phyloP scores from a whole-genome alignment of 2,797 vertebrate genomes.

The Notolabrus celidotus region DNA sequence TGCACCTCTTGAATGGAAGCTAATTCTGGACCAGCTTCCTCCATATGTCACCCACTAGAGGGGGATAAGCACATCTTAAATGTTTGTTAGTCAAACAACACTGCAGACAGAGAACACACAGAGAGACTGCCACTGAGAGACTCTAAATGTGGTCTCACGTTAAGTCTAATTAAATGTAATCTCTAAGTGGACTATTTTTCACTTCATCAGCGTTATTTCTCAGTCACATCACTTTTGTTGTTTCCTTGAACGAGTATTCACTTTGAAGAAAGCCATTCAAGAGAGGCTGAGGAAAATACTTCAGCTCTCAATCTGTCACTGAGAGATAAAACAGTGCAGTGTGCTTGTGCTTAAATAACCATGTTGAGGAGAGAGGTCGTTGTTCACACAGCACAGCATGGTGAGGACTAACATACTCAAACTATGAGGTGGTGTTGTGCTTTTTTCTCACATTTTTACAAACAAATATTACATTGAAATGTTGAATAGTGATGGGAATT shows the following conservation, averaged over 20 bases:
- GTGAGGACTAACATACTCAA: neutral
- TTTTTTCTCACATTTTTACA: no score
- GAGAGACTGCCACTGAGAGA: neutral
- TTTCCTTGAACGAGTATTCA: slow-evolving; percentile 18
- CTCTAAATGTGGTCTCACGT: neutral
- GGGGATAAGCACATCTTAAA: slow-evolving; percentile 75
- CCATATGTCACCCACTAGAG: slow-evolving; percentile 77
- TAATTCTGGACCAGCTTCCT: slow-evolving; percentile 46
- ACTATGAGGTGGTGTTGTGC: no score
- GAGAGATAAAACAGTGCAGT: neutral
- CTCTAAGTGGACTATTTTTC: slow-evolving; percentile 1
- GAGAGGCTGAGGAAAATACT: slow-evolving; percentile 22
- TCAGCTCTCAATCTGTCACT: slow-evolving; percentile 30
- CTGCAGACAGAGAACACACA: slow-evolving; percentile 4
- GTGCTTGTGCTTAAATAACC: neutral
- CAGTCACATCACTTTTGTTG: slow-evolving; percentile 39
- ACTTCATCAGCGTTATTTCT: slow-evolving; percentile 11
- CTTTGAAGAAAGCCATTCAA: slow-evolving; percentile 18
- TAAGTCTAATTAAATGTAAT: neutral
- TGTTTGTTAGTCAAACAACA: slow-evolving; percentile 47
- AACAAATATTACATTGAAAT: no score
- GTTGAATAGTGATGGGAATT: no score
- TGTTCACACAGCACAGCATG: neutral
- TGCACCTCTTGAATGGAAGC: slow-evolving; percentile 17
- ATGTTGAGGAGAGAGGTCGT: neutral